Evolutionary conservation across 2,113 vertebrate species (phyloP).

Genomic region (Pseudopodoces humilis): DNA sequence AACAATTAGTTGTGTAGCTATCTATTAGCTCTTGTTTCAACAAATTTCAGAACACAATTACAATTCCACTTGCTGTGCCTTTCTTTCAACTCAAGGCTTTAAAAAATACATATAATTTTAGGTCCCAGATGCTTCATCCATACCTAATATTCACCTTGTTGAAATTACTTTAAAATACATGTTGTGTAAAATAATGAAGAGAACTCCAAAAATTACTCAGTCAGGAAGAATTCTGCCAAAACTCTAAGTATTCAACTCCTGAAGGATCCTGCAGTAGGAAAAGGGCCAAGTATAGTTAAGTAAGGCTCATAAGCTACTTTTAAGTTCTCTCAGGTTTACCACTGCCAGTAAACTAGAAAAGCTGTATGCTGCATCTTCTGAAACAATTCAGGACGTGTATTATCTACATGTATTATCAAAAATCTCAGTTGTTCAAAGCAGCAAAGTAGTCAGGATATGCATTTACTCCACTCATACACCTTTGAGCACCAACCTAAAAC

Average conservation of each 20-base stretch:
- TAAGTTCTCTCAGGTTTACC: not conserved
- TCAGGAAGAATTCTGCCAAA: not conserved
- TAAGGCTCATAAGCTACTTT: not conserved
- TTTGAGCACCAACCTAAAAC: not conserved
- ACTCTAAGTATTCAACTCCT: not conserved
- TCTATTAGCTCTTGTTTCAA: not conserved
- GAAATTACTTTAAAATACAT: not conserved
- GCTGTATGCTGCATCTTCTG: fast-evolving
- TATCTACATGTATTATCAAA: not conserved
- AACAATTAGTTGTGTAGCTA: not conserved
- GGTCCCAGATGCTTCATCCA: not conserved
- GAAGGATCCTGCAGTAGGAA: not conserved
- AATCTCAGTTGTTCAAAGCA: not conserved
- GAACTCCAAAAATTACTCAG: not conserved
- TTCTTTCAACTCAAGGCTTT: not conserved
- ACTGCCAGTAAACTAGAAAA: not conserved
- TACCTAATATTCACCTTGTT: not conserved
- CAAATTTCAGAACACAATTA: not conserved
- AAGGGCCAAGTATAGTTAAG: not conserved
- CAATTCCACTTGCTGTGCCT: not conserved
- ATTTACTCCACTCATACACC: not conserved
- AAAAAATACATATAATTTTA: not conserved
- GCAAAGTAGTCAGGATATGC: not conserved
- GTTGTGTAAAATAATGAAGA: not conserved
- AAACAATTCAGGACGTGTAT: not conserved